A percentile compares a stretch with the other conserved stretches of the same genome.
phyloP scores from a whole-genome alignment of 2,888 invertebrate species.

The Pyrrhosoma nymphula region DNA sequence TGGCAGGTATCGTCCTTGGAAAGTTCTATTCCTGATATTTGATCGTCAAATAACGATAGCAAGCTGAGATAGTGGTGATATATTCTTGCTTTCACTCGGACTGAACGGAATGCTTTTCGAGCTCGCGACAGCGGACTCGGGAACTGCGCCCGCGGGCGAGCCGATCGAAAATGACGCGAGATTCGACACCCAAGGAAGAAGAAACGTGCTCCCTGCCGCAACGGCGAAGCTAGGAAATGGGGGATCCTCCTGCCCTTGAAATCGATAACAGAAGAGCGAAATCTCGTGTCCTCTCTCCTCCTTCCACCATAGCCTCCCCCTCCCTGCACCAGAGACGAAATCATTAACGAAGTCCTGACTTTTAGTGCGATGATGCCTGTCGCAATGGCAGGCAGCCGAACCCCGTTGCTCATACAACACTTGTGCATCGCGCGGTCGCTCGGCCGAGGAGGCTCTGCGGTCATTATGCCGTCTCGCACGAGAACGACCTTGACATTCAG shows the following conservation, averaged over 20 bases:
- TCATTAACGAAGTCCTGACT: not conserved
- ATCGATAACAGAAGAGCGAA: conserved; percentile 6
- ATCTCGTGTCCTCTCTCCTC: not conserved
- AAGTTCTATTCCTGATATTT: not conserved
- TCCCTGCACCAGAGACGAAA: not conserved
- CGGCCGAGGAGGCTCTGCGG: not conserved
- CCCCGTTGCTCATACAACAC: not conserved
- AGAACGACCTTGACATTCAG: conserved; percentile 62
- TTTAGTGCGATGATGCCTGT: not conserved
- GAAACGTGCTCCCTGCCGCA: not conserved
- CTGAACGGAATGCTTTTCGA: not conserved
- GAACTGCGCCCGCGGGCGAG: not conserved
- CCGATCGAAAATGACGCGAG: not conserved
- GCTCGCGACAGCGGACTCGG: not conserved
- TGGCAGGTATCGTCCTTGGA: not conserved
- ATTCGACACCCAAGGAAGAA: not conserved
- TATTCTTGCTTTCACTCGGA: not conserved
- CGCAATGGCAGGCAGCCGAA: not conserved
- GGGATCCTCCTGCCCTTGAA: not conserved
- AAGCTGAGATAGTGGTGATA: not conserved
- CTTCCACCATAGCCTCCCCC: not conserved
- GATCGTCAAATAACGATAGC: not conserved
- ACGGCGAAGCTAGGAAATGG: not conserved
- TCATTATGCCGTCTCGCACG: conserved; percentile 40
- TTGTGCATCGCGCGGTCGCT: not conserved